A percentile compares a stretch with the other conserved stretches of the same genome.
These are phyloP conservation scores for Sminthurides aquaticus DNA, from an alignment of 2,888 invertebrate species.

Conservation along the genomic window DNA sequence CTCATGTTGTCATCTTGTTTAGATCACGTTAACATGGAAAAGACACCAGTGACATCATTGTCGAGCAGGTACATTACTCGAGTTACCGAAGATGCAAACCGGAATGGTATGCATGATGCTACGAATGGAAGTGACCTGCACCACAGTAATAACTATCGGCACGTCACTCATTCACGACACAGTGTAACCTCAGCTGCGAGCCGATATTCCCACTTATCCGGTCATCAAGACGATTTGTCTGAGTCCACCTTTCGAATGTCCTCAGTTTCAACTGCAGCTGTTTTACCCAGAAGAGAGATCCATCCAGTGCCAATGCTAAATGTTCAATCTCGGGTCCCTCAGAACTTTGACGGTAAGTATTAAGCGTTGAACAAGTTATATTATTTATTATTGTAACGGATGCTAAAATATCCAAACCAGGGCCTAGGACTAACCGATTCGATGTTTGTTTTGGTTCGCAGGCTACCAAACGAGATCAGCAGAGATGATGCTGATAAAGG, in stretches of 20 bases:
- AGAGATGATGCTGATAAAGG: conserved; percentile 50
- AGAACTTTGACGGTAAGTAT: conserved; percentile 15
- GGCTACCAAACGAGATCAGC: conserved; percentile 15
- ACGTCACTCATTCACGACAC: not conserved
- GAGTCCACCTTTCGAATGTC: not conserved
- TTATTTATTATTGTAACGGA: not conserved
- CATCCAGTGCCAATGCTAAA: conserved; percentile 3
- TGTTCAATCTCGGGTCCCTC: conserved; percentile 14
- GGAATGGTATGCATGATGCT: not conserved
- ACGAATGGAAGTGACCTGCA: not conserved
- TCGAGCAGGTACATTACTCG: not conserved
- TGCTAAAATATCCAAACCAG: too few species aligned
- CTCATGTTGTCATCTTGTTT: too few species aligned
- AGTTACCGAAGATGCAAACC: not conserved
- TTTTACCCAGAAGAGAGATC: not conserved
- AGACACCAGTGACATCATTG: not conserved
- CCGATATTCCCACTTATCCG: not conserved
- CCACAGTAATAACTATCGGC: not conserved
- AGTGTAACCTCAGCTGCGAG: not conserved
- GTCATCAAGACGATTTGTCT: not conserved
- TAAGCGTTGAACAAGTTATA: not conserved
- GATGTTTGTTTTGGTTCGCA: not conserved
- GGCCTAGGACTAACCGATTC: not conserved
- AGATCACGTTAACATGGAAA: not conserved
- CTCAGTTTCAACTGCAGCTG: not conserved